Base-by-base conservation (phyloP, 1,140 invertebrate genomes). In the Sycophaga agraensis region DNA sequence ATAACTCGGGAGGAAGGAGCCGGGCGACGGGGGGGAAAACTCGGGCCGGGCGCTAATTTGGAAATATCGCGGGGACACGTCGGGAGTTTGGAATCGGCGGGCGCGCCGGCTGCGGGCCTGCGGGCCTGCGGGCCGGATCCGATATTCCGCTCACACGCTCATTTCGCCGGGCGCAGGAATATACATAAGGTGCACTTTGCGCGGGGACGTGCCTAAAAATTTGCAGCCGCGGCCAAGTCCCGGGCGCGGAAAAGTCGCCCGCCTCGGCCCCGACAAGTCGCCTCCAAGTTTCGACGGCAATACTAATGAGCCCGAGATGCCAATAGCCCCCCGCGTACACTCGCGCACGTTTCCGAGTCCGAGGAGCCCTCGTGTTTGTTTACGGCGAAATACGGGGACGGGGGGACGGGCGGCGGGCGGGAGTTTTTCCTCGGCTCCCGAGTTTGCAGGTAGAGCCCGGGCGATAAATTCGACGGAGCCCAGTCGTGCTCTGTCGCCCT, bases 91-190 rank as follows among this genome's bases (percentile, higher is more conserved):
- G 22, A 60, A 60, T 60, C 46, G n/a, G n/a, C n/a, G n/a, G n/a
- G n/a, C n/a, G n/a, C n/a, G n/a, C 49, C 8, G 28, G 37, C 37
- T 11, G 3, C n/a, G n/a, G n/a, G n/a, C n/a, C n/a, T n/a, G n/a
- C n/a, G n/a, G n/a, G n/a, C n/a, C n/a, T n/a, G n/a, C n/a, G 43
- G 16, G 8, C 7, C 5, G 19, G 58, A 54, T 60, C 58, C 39
- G 16, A 53, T 60, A 60, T 60, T 60, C 58, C 45, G n/a, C 58
- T 60, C 58, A 46, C 58, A 60, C 49, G 49, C 58, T 60, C 58
- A 53, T 60, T 60, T 60, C 46, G 12, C n/a, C 49, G 26, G 14
- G 28, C n/a, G 11, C 14, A 21, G 19, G 26, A 39, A 49, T 58
- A 58, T 58, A 58, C 48, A 51, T 59, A 51, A 59, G 42, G 58